phyloP scores from a whole-genome alignment of 2,113 vertebrate species.

The Micromys minutus region DNA sequence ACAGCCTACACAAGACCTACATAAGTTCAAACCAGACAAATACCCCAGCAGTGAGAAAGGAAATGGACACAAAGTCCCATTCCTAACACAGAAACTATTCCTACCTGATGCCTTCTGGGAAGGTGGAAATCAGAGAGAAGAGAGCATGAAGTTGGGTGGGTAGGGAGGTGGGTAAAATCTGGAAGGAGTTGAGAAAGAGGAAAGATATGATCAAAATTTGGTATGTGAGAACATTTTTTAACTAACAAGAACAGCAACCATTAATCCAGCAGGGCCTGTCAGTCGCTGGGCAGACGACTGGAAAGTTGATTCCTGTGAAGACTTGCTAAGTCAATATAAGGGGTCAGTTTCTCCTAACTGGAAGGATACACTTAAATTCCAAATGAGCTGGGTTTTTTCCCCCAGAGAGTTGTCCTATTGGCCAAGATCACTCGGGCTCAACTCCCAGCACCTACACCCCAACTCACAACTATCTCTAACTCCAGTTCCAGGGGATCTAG shows the following conservation, averaged over 20 bases:
- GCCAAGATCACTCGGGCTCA: background rate
- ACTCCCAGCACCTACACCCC: background rate
- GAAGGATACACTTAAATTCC: background rate
- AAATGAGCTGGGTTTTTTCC: background rate
- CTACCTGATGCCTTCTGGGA: background rate
- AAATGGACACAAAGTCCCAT: background rate
- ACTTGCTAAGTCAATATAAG: background rate
- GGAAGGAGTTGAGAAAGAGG: background rate
- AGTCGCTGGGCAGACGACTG: background rate
- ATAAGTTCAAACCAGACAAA: background rate
- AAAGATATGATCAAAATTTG: background rate
- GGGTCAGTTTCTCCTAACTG: background rate
- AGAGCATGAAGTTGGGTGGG: background rate
- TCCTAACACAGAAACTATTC: background rate
- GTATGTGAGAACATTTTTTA: background rate
- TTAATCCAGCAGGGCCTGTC: background rate
- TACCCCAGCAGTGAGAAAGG: background rate
- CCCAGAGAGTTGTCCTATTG: background rate
- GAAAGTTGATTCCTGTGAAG: background rate
- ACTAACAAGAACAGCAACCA: background rate
- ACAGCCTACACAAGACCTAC: background rate
- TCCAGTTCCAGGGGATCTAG: background rate
- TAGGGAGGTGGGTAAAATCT: background rate
- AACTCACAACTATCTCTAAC: background rate
- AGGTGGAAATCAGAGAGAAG: background rate